Percentiles rank a stretch among this genome's conserved stretches.
phyloP scores from a whole-genome alignment of 2,113 vertebrate species.

The Pavo muticus region DNA sequence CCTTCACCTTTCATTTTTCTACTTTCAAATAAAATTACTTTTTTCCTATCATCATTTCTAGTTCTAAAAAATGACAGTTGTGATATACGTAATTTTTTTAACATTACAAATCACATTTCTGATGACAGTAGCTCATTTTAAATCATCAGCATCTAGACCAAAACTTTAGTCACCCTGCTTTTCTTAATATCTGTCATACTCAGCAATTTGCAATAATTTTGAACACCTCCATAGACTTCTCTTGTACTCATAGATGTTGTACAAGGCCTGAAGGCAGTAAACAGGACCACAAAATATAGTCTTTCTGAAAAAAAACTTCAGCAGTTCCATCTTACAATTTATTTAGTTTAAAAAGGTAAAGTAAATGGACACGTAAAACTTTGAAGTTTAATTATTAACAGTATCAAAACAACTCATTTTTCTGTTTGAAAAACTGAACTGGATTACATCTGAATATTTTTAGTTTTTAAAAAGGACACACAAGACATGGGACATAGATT shows the following conservation, averaged over 20 bases:
- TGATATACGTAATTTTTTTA: neutral
- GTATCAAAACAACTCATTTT: neutral
- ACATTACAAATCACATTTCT: neutral
- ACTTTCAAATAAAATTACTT: neutral
- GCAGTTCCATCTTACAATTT: neutral
- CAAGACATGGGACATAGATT: neutral
- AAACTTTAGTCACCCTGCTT: neutral
- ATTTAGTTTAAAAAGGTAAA: neutral
- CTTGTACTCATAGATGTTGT: neutral
- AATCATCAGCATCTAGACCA: neutral
- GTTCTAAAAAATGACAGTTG: neutral
- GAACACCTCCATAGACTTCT: neutral
- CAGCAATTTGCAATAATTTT: neutral
- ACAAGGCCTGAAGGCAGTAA: neutral
- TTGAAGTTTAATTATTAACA: neutral
- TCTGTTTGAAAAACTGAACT: neutral
- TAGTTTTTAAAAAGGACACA: neutral
- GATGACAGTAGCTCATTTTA: neutral
- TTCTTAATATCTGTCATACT: neutral
- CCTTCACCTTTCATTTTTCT: neutral
- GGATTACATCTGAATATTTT: neutral
- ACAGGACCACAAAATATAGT: neutral
- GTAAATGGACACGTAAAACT: neutral
- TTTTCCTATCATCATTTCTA: neutral
- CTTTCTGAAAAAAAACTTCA: neutral